Evolutionary conservation across 2,797 vertebrate genomes (phyloP).

Genomic region (Crenichthys baileyi): DNA sequence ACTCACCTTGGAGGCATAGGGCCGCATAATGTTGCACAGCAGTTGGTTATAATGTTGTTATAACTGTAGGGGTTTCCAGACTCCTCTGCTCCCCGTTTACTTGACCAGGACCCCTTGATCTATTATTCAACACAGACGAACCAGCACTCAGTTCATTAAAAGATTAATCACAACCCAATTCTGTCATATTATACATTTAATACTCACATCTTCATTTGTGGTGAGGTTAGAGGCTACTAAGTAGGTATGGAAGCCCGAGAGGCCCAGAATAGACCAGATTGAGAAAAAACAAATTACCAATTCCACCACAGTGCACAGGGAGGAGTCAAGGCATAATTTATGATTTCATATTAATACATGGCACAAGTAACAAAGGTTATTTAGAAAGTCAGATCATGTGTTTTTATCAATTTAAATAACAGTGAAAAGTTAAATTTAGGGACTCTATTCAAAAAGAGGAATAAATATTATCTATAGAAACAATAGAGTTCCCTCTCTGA

Average conservation of each 20-base stretch:
- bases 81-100: constrained; percentile 88
- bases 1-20: constrained; percentile 95
- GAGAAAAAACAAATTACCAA: constrained; percentile 97
- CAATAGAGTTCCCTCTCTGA: neutral
- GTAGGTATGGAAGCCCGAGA: constrained; percentile 99
- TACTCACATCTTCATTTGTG: constrained; percentile 96
- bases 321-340: constrained; percentile 82
- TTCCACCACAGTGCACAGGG: constrained; percentile 86
- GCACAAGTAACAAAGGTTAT: neutral
- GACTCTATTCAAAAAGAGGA: too few species aligned
- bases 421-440: neutral
- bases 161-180: neutral
- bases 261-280: constrained; percentile 97
- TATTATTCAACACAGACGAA: constrained; percentile 52
- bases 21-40: constrained; percentile 92
- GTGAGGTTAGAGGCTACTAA: constrained; percentile 97
- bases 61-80: constrained; percentile 94
- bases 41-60: constrained; percentile 92
- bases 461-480: too few species aligned
- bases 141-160: neutral
- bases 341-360: neutral
- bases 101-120: constrained; percentile 97
- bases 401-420: neutral
- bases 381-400: neutral
- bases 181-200: neutral